Conservation (phyloP, 1,140 invertebrate genomes). For the Dysdera silvatica region DNA sequence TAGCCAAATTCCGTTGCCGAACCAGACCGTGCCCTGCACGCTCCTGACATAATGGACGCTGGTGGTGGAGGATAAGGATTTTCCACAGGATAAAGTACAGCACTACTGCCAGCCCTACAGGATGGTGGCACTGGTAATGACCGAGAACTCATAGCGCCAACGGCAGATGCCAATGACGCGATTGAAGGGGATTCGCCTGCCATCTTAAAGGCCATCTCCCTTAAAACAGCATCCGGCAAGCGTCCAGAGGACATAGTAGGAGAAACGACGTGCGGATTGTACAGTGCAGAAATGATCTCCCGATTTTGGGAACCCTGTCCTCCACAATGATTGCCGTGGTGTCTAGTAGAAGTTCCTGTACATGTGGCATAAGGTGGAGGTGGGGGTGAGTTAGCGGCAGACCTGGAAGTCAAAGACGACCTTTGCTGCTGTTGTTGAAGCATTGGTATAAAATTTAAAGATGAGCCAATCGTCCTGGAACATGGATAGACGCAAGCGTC, state of each 20-base stretch:
- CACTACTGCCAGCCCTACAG: constrained; percentile 15
- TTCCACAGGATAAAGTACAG: constrained; percentile 14
- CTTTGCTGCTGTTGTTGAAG: constrained; percentile 17
- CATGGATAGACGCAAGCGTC: background rate
- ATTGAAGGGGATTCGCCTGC: background rate
- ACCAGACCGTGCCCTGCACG: constrained; percentile 19
- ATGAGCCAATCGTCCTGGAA: constrained; percentile 6
- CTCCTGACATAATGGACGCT: constrained; percentile 9
- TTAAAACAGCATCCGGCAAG: constrained; percentile 13
- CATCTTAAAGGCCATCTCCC: constrained; percentile 16
- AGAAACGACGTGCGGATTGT: constrained; percentile 25
- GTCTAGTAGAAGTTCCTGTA: constrained; percentile 7
- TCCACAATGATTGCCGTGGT: background rate
- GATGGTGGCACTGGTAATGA: constrained; percentile 21
- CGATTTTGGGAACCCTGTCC: background rate
- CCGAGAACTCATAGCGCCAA: constrained; percentile 18
- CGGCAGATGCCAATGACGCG: background rate
- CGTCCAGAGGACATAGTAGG: constrained; percentile 4
- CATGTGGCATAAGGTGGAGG: constrained; percentile 17
- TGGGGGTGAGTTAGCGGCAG: constrained; percentile 17
- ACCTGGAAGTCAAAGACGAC: background rate
- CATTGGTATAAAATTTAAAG: constrained; percentile 20
- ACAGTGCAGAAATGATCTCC: constrained; percentile 16
- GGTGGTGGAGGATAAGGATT: constrained; percentile 7
- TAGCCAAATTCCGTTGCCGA: constrained; percentile 17